Conservation (phyloP, 2,797 vertebrate genomes). For the Characodon lateralis region DNA sequence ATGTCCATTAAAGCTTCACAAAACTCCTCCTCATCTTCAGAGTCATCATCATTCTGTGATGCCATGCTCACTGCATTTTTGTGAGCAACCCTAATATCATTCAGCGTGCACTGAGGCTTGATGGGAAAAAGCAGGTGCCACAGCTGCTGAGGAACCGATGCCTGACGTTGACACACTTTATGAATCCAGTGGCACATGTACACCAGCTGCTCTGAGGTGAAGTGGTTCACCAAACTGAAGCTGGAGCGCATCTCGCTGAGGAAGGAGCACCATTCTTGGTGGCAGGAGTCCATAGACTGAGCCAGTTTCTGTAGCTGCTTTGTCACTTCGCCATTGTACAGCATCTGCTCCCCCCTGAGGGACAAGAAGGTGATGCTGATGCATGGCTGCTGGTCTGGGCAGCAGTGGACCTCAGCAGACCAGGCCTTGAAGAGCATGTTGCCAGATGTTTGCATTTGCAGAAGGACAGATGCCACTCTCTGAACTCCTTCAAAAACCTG, state of each 20-base stretch:
- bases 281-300: slow-evolving; percentile 77
- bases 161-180: slow-evolving; percentile 31
- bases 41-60: background rate
- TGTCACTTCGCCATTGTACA: slow-evolving; percentile 53
- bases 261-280: slow-evolving; percentile 75
- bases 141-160: slow-evolving; percentile 64
- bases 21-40: slow-evolving; percentile 21
- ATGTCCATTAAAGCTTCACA: background rate
- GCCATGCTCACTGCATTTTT: slow-evolving; percentile 1
- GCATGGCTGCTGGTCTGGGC: slow-evolving; percentile 52
- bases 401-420: slow-evolving; percentile 70
- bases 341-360: slow-evolving; percentile 40
- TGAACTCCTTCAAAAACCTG: slow-evolving; percentile 82
- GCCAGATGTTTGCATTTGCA: slow-evolving; percentile 78
- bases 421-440: slow-evolving; percentile 82
- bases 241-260: slow-evolving; percentile 69
- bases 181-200: slow-evolving; percentile 77
- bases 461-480: slow-evolving; percentile 70
- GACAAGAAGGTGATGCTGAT: slow-evolving; percentile 68
- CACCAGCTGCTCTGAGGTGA: slow-evolving; percentile 81
- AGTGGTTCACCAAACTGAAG: slow-evolving; percentile 78
- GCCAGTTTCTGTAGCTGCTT: slow-evolving; percentile 70
- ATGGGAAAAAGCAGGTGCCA: slow-evolving; percentile 77
- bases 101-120: slow-evolving; percentile 68
- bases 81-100: slow-evolving; percentile 67